Base-by-base conservation (phyloP, 2,888 invertebrate species). In the Tetragonisca angustula region DNA sequence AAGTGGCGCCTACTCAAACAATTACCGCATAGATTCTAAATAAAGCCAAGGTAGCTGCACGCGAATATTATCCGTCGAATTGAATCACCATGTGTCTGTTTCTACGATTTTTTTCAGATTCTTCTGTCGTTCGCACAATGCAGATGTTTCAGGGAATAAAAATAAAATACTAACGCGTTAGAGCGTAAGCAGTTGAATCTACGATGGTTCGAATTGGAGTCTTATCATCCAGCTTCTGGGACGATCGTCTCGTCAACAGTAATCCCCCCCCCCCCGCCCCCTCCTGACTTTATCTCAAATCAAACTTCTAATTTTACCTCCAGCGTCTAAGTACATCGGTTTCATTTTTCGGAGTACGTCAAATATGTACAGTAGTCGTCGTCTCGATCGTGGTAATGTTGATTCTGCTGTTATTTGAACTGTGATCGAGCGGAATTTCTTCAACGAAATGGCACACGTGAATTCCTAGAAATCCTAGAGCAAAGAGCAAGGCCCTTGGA, bases 201-300 rank as follows among this genome's bases (percentile, higher is more conserved):
- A 59, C 24, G 9, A 13, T n/a, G 71, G 19, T n/a, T 19, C 36
- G 43, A 70, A 56, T 70, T 70, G 70, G 54, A 32, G 56, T 71
- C 56, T 71, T 59, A 71, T 71, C 24, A 11, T 71, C 71, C 36
- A 59, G 43, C 43, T 24, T 43, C 36, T 59, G 71, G 2, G 19
- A 27, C 70, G 17, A 27, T 54, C 70, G n/a, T n/a, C 11, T 11
- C 19, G 21, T 65, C 67, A 67, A 67, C 67, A 79, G 76, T 77
- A 77, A 79, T 59, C 50, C 50, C 50, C 17, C n/a, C 64, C 50
- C 17, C n/a, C 64, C 50, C 17, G 19, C 64, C 27, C 27, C 27
- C 50, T 17, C n/a, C 64, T 13, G 21, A n/a, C 15, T 6, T 21
- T 36, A 4, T 5, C 21, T 19, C 13, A 13, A 36, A n/a, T 36